Evolutionary conservation across 2,888 invertebrate genomes (phyloP), one percentile per base, ranked within the genome.

Genomic region (Chrysina gloriosa): DNA sequence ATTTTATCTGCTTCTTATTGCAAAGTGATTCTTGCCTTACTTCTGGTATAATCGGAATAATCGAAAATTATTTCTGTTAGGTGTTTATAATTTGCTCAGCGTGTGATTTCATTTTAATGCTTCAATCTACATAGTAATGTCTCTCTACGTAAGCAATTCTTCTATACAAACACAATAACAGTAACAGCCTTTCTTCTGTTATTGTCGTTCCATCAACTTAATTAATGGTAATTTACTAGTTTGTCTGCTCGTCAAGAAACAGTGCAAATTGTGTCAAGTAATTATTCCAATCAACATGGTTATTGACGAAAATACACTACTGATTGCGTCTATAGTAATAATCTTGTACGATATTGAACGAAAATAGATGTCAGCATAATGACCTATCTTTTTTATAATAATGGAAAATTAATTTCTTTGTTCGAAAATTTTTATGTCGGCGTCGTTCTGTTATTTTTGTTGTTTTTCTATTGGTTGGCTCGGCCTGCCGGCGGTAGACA

Each of bases 401-500:
- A 52, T 29, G 16, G 42, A 42, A 42, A 27, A 42, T 58, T 58
- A 58, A 58, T 39, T 52, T 39, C 50, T 65, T 65, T 50, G 50
- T 52, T 48, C 52, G 36, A 19, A 65, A 36, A 65, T 34, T 65
- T 52, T 65, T 50, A 27, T 27, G 23, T 50, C 50, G 25, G 19
- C 27, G 50, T 52, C 39, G 34, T 23, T 39, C 27, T n/a, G 58
- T 58, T 58, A 42, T 58, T 58, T 58, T 27, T 27, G 14, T 42
- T 23, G 42, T 58, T 58, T 58, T 58, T 58, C 58, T 58, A 58
- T 58, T 58, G 58, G 58, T 14, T 25, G 58, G 42, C 58, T 7
- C 34, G 42, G 58, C 16, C 27, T 42, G 42, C 42, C 34, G 48
- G 19, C 39, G 58, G 58, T 25, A 58, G 58, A 58, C 42, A 58